Percentiles rank a stretch among this genome's conserved stretches.
Evolutionary conservation across 2,113 vertebrate species (phyloP).

Genomic region (Oncorhynchus nerka): DNA sequence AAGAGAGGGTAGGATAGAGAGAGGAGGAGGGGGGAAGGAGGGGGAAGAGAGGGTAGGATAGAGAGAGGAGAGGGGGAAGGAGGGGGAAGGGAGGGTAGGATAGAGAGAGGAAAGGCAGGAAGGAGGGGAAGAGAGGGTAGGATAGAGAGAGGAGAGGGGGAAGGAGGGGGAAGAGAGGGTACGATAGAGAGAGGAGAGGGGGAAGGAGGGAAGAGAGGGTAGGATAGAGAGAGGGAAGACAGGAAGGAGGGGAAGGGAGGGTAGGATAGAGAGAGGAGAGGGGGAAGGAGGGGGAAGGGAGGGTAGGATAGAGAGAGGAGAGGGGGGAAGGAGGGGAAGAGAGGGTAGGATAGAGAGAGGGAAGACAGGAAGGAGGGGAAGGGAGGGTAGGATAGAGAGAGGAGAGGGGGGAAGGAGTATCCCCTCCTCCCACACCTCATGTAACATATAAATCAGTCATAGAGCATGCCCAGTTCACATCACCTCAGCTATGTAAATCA

Average conservation of each 20-base stretch:
- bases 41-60: neutral
- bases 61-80: conserved; percentile 6
- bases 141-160: too few species aligned
- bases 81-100: conserved; percentile 22
- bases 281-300: too few species aligned
- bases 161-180: neutral
- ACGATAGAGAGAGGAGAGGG: neutral
- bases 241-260: accelerated
- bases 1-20: neutral
- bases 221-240: too few species aligned
- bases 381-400: conserved; percentile 9
- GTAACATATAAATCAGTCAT: neutral
- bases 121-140: too few species aligned
- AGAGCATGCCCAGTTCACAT: neutral
- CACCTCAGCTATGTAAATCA: neutral
- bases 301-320: neutral
- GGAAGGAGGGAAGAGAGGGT: neutral
- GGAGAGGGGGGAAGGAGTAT: neutral
- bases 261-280: too few species aligned
- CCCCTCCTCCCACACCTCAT: conserved; percentile 18
- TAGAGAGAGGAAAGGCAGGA: neutral
- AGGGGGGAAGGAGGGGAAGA: accelerated
- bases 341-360: too few species aligned
- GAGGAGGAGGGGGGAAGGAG: too few species aligned
- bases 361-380: too few species aligned